A percentile compares a stretch with the other conserved stretches of the same genome.
Conservation (phyloP, 2,113 vertebrate species). For the Brachypteracias leptosomus region DNA sequence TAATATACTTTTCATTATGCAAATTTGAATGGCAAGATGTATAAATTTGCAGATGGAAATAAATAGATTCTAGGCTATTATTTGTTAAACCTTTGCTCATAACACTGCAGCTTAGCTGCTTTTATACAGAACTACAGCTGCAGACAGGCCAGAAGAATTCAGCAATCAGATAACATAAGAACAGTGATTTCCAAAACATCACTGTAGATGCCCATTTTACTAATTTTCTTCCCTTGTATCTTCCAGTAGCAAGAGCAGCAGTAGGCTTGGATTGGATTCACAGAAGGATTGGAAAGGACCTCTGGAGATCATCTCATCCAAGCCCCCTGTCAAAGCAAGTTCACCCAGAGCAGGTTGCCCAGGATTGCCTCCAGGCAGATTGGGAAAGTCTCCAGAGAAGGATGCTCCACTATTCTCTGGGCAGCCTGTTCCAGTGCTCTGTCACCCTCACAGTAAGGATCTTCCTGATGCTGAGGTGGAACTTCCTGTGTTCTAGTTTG, state of each 20-base stretch:
- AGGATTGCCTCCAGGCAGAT: too few relatives aligned
- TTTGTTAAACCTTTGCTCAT: conserved; percentile 17
- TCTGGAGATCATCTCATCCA: too few relatives aligned
- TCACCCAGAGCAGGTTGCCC: too few relatives aligned
- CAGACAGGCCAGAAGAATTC: conserved; percentile 53
- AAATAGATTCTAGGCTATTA: conserved; percentile 38
- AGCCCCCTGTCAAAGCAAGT: too few relatives aligned
- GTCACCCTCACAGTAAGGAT: too few relatives aligned
- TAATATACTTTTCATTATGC: neutral
- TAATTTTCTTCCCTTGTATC: conserved; percentile 7
- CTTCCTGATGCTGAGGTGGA: too few relatives aligned
- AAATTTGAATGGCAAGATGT: neutral
- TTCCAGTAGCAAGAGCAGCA: neutral
- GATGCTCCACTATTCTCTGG: too few relatives aligned
- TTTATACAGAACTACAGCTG: conserved; percentile 63
- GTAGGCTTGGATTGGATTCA: neutral
- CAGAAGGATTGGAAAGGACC: neutral
- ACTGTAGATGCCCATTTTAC: neutral
- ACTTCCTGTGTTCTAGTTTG: too few relatives aligned
- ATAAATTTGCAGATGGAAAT: conserved; percentile 25
- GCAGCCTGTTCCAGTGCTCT: too few relatives aligned
- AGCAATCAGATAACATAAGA: conserved; percentile 67
- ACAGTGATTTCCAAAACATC: conserved; percentile 50
- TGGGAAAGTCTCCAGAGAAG: too few relatives aligned
- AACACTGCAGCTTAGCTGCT: neutral